These are phyloP conservation scores for Peromyscus maniculatus DNA, from an alignment of 2,113 vertebrate species.

Conservation along the genomic window DNA sequence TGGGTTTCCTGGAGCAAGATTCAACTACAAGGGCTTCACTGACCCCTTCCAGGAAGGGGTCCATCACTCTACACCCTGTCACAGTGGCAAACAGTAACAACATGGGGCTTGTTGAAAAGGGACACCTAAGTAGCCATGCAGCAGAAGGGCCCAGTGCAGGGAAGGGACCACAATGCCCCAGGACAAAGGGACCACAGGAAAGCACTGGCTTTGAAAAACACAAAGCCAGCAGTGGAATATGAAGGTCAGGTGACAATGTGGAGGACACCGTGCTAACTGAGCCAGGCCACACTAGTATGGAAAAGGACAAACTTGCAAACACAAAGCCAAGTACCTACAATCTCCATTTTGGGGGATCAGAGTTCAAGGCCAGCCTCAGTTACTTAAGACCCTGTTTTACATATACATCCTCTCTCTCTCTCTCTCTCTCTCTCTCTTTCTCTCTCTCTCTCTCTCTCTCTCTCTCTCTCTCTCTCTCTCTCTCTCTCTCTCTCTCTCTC, in stretches of 20 bases:
- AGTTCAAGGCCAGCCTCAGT: not conserved
- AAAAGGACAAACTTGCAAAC: not conserved
- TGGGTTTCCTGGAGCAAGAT: not conserved
- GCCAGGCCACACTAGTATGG: not conserved
- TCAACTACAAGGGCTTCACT: not conserved
- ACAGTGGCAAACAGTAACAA: not conserved
- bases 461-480: too few relatives aligned
- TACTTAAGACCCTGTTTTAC: not conserved
- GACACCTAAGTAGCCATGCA: not conserved
- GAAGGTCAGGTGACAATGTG: not conserved
- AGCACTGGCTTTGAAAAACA: rapidly evolving
- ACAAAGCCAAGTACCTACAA: too few relatives aligned
- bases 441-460: too few relatives aligned
- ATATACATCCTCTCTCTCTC: too few relatives aligned
- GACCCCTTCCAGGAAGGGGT: not conserved
- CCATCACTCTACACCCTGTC: not conserved
- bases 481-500: too few relatives aligned
- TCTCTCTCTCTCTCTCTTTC: too few relatives aligned
- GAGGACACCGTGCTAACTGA: not conserved
- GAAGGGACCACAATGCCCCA: not conserved
- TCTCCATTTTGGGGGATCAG: not conserved
- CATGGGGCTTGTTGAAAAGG: not conserved
- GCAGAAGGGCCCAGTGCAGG: not conserved
- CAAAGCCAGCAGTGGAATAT: not conserved
- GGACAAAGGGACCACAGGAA: not conserved